Base-by-base conservation (phyloP, 2,888 invertebrate species). In the Microctonus aethiopoides region DNA sequence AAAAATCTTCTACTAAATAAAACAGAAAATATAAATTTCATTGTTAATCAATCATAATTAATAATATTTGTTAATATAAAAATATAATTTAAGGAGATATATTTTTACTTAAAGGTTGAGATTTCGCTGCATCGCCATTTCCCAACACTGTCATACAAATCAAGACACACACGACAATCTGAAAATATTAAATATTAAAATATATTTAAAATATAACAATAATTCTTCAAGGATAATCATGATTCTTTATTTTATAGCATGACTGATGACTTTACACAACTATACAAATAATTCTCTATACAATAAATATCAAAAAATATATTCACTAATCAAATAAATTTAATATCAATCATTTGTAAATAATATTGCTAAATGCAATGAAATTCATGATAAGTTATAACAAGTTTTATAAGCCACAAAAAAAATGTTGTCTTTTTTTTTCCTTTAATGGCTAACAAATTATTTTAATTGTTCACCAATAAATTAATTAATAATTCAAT, bases 1-100 rank as follows among this genome's bases (percentile, higher is more conserved):
- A 66, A 39, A 80, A 76, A 54, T 80, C 78, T 4, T 80, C 72
- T 74, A 72, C 81, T 82, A 65, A 69, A 67, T 2, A 64, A 54
- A 54, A 36, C 0, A 52, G 16, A 6, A 13, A 24, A n/a, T 2
- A 36, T 20, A 10, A 22, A 34, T 52, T 7, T 16, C 52, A 36
- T 59, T 26, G 13, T 59, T 41, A 20, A 41, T 46, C 4, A 26
- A 7, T 16, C 63, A 59, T 36, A 11, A 11, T 62, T 32, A 29
- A 32, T 52, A 1, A 16, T 5, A 51, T 29, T n/a, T n/a, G n/a
- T n/a, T n/a, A n/a, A n/a, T n/a, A n/a, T 7, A 22, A 16, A 32
- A 4, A n/a, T 20, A 34, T 57, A 6, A 29, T 52, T n/a, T 51
- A 36, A n/a, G 2, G 9, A 16, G 29, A 26, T 5, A 60, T 52